Evolutionary conservation across 2,888 invertebrate genomes (phyloP).

Genomic region (Desoria tigrina): DNA sequence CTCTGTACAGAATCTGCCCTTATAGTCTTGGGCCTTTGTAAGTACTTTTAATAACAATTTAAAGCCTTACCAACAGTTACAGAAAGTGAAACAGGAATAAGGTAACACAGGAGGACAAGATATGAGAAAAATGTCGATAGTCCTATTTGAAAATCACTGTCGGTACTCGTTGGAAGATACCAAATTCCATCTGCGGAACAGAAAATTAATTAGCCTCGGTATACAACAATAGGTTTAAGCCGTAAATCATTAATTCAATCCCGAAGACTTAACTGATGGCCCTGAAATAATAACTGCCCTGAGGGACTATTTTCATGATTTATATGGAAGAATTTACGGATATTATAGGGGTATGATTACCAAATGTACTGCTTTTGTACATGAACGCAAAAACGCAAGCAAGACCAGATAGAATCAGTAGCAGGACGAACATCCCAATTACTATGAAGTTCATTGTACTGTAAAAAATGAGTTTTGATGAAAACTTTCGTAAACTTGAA

Average conservation of each 20-base stretch:
- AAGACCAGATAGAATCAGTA: slow-evolving; percentile 17
- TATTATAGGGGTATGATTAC: too few species aligned
- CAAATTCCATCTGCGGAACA: slow-evolving; percentile 15
- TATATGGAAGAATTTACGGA: too few species aligned
- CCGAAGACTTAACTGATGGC: too few species aligned
- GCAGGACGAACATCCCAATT: slow-evolving; percentile 24
- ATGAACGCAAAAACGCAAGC: slow-evolving; percentile 19
- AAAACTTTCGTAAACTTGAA: too few species aligned
- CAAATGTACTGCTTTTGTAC: slow-evolving; percentile 10
- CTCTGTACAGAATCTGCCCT: slow-evolving; percentile 59
- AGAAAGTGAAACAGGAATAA: slow-evolving; percentile 94
- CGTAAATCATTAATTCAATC: too few species aligned
- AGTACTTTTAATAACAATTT: slow-evolving; percentile 55
- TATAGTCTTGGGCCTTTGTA: slow-evolving; percentile 79
- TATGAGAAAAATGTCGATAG: slow-evolving; percentile 63
- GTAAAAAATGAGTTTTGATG: too few species aligned
- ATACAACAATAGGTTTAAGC: too few species aligned
- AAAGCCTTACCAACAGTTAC: slow-evolving; percentile 71
- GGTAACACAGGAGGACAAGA: slow-evolving; percentile 88
- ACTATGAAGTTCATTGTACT: slow-evolving; percentile 38
- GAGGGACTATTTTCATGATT: too few species aligned
- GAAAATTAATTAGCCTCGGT: not conserved
- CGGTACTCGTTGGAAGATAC: slow-evolving; percentile 26
- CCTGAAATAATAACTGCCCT: too few species aligned
- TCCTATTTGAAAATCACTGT: slow-evolving; percentile 6